These are phyloP conservation scores for Crypturellus tataupa DNA, from an alignment of 2,797 vertebrate species.

Conservation along the genomic window DNA sequence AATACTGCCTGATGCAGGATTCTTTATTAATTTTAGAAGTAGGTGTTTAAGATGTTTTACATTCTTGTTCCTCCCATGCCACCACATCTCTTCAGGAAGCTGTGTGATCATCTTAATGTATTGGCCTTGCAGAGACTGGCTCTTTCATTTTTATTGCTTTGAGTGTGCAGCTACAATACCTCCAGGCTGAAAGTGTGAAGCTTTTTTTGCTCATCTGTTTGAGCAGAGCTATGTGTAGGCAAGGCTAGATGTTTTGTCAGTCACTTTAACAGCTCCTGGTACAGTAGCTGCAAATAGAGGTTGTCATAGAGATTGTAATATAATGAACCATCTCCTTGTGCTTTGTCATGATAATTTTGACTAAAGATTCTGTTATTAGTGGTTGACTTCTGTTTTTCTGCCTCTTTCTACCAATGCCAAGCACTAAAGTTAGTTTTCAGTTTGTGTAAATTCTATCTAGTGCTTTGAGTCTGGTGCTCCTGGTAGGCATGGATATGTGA, in stretches of 20 bases:
- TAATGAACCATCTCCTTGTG: not conserved
- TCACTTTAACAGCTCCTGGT: not conserved
- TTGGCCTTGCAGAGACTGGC: not conserved
- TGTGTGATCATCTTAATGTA: not conserved
- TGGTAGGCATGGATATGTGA: not conserved
- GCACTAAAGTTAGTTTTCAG: not conserved
- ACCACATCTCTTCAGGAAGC: not conserved
- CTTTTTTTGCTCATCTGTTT: not conserved
- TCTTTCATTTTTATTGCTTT: not conserved
- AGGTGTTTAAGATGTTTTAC: not conserved
- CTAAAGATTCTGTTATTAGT: not conserved
- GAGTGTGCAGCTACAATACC: not conserved
- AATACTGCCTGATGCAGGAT: not conserved
- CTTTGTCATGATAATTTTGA: slow-evolving; percentile 1
- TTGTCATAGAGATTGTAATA: slow-evolving; percentile 24
- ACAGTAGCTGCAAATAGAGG: not conserved
- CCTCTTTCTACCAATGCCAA: not conserved
- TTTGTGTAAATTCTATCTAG: not conserved
- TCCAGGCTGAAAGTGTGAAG: not conserved
- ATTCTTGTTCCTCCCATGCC: not conserved
- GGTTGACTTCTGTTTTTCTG: not conserved
- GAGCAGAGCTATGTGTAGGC: not conserved
- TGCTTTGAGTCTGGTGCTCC: not conserved
- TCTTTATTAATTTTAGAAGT: not conserved
- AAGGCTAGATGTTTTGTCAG: not conserved